These are phyloP conservation scores for Limnephilus auricula DNA, from an alignment of 2,888 invertebrate genomes.

Conservation along the genomic window DNA sequence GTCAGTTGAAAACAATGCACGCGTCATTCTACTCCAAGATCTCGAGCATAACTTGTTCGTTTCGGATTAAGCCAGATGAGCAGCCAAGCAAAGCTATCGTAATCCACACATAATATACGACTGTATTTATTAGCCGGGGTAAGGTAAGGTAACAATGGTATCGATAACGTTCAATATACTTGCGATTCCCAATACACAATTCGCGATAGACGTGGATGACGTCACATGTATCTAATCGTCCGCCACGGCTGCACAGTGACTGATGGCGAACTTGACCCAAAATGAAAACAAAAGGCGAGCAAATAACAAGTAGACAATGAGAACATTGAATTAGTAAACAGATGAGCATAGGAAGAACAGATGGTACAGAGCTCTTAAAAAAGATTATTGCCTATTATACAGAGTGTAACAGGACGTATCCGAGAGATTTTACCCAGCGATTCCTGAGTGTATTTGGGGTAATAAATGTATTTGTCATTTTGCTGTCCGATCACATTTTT, in stretches of 20 bases:
- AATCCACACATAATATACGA: not conserved
- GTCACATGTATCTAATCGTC: not conserved
- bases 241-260: not conserved
- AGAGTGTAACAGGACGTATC: too few species aligned
- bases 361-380: not conserved
- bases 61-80: not conserved
- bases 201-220: slow-evolving; percentile 12
- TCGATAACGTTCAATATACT: slow-evolving; percentile 24
- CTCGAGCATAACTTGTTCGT: not conserved
- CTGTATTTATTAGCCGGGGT: not conserved
- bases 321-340: not conserved
- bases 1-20: not conserved
- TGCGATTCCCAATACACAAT: not conserved
- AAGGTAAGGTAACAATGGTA: slow-evolving; percentile 13
- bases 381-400: not conserved
- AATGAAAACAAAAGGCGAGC: slow-evolving; percentile 26
- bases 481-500: too few species aligned
- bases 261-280: slow-evolving; percentile 33
- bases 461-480: too few species aligned
- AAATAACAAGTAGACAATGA: not conserved
- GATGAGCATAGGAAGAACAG: not conserved
- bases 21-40: not conserved
- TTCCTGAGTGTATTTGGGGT: too few species aligned
- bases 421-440: too few species aligned
- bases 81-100: not conserved